These are phyloP conservation scores for Odontamblyopus lacepedii DNA, from an alignment of 2,797 vertebrate species.

Conservation along the genomic window DNA sequence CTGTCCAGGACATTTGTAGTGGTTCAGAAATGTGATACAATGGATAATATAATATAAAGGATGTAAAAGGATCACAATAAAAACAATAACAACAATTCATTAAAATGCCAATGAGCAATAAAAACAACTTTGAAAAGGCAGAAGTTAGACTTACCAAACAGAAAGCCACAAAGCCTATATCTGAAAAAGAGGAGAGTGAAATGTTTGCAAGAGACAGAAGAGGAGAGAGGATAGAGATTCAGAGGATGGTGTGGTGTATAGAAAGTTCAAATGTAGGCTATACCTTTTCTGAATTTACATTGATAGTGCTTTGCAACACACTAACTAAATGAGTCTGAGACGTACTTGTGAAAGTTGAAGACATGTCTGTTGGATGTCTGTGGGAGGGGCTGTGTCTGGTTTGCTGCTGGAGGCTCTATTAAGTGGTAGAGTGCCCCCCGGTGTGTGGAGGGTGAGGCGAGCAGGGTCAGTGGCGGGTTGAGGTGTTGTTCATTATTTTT, in stretches of 20 bases:
- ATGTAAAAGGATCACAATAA: background rate
- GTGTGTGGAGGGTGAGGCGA: constrained; percentile 85
- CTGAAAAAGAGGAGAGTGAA: too few relatives aligned
- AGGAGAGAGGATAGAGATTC: too few relatives aligned
- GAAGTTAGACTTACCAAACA: background rate
- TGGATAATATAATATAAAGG: too few relatives aligned
- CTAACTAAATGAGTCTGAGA: background rate
- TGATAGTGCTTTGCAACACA: background rate
- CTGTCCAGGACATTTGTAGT: background rate
- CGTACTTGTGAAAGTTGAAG: constrained; percentile 25
- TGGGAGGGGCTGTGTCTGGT: constrained; percentile 67
- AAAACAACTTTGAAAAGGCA: background rate
- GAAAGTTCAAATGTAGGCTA: background rate
- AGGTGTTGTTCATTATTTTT: constrained; percentile 99
- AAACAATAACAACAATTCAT: background rate
- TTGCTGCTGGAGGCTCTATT: constrained; percentile 87
- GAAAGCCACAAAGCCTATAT: too few relatives aligned
- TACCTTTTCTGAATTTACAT: background rate
- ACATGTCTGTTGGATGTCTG: constrained; percentile 33
- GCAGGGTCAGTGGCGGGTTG: constrained; percentile 92
- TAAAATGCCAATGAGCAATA: background rate
- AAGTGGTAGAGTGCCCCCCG: constrained; percentile 90
- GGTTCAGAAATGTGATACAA: background rate
- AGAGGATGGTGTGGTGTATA: too few relatives aligned
- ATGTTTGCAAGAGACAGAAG: too few relatives aligned